These are phyloP conservation scores for Teleogryllus occipitalis DNA, from an alignment of 1,140 invertebrate species.

Conservation along the genomic window DNA sequence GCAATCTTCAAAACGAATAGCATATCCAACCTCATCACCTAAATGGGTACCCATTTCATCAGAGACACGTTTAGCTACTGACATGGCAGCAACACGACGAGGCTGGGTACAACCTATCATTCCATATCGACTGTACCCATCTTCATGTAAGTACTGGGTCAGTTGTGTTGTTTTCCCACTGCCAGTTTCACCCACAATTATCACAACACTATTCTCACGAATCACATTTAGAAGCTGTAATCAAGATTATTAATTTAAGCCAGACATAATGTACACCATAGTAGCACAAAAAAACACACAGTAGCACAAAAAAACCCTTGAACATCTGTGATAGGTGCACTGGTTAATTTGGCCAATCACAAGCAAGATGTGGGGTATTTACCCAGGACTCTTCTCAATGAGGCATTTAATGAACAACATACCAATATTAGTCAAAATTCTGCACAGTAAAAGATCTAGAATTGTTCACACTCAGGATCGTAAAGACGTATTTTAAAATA, in stretches of 20 bases:
- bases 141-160: conserved; percentile 98
- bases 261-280: not conserved
- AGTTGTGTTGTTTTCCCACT: conserved; percentile 98
- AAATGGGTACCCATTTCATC: conserved; percentile 93
- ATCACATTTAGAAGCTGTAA: conserved; percentile 75
- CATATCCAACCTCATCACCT: conserved; percentile 92
- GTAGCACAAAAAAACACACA: not conserved
- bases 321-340: not conserved
- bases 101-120: conserved; percentile 94
- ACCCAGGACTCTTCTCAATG: no score
- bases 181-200: conserved; percentile 97
- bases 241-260: conserved; percentile 12
- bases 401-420: no score
- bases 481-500: no score
- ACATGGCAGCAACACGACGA: conserved; percentile 95
- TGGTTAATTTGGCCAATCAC: not conserved
- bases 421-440: no score
- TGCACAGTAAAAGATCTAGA: no score
- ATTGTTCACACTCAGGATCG: no score
- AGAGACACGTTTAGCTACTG: conserved; percentile 95
- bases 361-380: no score
- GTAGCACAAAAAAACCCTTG: not conserved
- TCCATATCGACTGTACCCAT: conserved; percentile 86
- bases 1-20: conserved; percentile 99
- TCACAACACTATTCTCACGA: conserved; percentile 88